Evolutionary conservation across 2,888 invertebrate species (phyloP).

Genomic region (Biston stratarius): DNA sequence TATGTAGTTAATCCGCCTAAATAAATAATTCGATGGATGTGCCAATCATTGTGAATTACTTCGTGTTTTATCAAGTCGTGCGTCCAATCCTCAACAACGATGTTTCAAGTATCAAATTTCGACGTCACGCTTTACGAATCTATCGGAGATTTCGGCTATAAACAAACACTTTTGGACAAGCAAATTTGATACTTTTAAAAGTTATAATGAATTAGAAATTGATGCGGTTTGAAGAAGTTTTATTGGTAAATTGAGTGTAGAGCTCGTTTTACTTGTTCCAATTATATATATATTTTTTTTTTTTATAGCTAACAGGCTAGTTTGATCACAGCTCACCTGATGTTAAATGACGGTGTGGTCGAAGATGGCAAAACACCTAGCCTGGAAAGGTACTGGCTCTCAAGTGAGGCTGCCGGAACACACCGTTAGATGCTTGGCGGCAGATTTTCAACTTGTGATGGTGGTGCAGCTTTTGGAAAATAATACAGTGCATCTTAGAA

Average conservation of each 20-base stretch:
- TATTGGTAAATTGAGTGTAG: not conserved
- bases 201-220: slow-evolving; percentile 14
- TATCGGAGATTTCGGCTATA: slow-evolving; percentile 18
- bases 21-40: slow-evolving; percentile 6
- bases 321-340: no score
- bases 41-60: slow-evolving; percentile 9
- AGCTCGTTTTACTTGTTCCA: not conserved
- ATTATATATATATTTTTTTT: no score
- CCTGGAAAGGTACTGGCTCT: no score
- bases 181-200: slow-evolving; percentile 31
- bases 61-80: slow-evolving; percentile 17
- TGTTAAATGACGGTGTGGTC: no score
- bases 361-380: no score
- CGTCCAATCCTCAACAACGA: slow-evolving; percentile 9
- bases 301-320: not conserved
- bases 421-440: no score
- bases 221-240: not conserved
- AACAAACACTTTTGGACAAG: slow-evolving; percentile 27
- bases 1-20: no score
- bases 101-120: slow-evolving; percentile 36
- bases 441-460: no score
- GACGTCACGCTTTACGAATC: slow-evolving; percentile 28
- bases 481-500: no score
- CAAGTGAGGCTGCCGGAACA: no score
- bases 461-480: no score